Evolutionary conservation across 30 jellyfish, hydroid and myxozoan genomes (phyloP), one percentile per base, ranked within the genome.

Genomic region (Chrysaora quinquecirrha): DNA sequence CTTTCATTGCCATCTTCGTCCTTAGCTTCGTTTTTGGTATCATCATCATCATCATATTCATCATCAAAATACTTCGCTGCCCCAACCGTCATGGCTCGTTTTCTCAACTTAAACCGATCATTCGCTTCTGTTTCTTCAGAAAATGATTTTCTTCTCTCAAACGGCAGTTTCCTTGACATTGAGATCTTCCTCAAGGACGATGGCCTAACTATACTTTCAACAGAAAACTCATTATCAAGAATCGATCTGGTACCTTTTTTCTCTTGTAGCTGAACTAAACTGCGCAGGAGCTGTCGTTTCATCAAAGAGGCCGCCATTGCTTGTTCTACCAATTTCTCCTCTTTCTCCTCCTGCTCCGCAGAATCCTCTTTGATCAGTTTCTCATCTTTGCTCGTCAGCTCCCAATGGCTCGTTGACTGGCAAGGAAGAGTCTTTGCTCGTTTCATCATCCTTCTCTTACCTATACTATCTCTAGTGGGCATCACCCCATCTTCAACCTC

Each of bases 381-480:
- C 52, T 78, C 89, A 1, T 46, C 46, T 30, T 64, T 71, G 9
- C 48, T 62, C 23, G 48, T 4, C 29, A 19, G 64, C 62, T 81
- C 87, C 87, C 94, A 62, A 16, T 73, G 94, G 30, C n/a, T 43
- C 50, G 76, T 23, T 27, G 61, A 14, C 33, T 60, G 85, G 18
- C 76, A 34, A 12, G 95, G 95, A 29, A 84, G 68, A 4, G 95
- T 84, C 46, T 52, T 84, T 38, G 95, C 88, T 16, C 95, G 88
- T 24, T 24, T 30, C 83, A 48, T 20, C 83, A 23, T 2, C 54
- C 47, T 18, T 58, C 73, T 21, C 22, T 28, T 24, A n/a, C n/a
- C n/a, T n/a, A n/a, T n/a, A 34, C 32, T 54, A 46, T 48, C 43
- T 24, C 43, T 11, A 14, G n/a, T 19, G 22, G 34, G 25, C 65